Conservation (phyloP, 2,888 invertebrate species). For the Ennomos fuscantarius region DNA sequence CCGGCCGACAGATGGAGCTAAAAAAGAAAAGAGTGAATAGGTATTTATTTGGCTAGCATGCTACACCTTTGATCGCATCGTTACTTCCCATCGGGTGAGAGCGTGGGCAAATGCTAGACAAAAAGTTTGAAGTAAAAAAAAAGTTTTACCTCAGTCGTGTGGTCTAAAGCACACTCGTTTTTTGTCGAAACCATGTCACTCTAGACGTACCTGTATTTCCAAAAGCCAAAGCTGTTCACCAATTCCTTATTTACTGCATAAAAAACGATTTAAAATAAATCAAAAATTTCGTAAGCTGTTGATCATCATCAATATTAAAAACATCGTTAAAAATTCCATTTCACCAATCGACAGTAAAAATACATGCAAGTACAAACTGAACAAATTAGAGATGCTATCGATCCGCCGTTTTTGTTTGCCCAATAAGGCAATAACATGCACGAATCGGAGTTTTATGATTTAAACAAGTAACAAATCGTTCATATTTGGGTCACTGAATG, state of each 20-base stretch:
- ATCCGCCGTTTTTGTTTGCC: constrained; percentile 21
- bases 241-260: not conserved
- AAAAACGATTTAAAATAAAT: constrained; percentile 5
- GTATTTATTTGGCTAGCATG: too few relatives aligned
- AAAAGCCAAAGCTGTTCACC: not conserved
- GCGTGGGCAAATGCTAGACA: too few relatives aligned
- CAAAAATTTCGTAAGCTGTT: not conserved
- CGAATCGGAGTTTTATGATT: constrained; percentile 13
- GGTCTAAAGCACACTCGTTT: too few relatives aligned
- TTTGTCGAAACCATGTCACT: too few relatives aligned
- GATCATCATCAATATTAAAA: constrained; percentile 2
- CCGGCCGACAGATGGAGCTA: too few relatives aligned
- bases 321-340: constrained; percentile 13
- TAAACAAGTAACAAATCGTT: constrained; percentile 4
- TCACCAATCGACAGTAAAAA: constrained; percentile 8
- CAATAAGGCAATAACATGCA: constrained; percentile 10
- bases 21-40: too few relatives aligned
- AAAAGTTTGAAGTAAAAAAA: too few relatives aligned
- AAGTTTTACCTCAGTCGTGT: too few relatives aligned
- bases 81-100: too few relatives aligned
- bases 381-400: constrained; percentile 38
- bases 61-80: too few relatives aligned
- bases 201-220: too few relatives aligned
- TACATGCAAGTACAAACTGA: constrained; percentile 6
- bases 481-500: too few relatives aligned